These are phyloP conservation scores for Porites divaricata DNA, from an alignment of 92 coral and sea anemone species.

Conservation along the genomic window DNA sequence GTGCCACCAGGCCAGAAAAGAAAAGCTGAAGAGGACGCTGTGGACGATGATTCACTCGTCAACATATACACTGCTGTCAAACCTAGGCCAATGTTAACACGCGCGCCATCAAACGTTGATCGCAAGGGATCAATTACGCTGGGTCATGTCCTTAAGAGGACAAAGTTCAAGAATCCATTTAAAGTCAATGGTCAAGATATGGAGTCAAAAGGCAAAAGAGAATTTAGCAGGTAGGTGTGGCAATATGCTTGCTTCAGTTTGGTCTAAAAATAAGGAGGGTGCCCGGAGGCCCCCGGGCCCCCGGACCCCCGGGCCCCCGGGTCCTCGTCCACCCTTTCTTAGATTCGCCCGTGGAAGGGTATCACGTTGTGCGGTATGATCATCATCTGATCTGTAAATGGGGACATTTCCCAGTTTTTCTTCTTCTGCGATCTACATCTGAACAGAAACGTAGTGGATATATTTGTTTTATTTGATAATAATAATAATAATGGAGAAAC, in stretches of 20 bases:
- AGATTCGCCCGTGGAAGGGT: too few relatives aligned
- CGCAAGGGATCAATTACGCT: neutral
- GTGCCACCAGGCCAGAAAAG: constrained; percentile 55
- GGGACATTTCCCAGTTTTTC: too few relatives aligned
- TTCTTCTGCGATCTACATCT: too few relatives aligned
- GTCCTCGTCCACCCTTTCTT: too few relatives aligned
- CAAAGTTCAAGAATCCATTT: constrained; percentile 72
- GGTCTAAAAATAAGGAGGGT: too few relatives aligned
- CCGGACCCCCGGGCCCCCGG: too few relatives aligned
- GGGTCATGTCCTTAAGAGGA: constrained; percentile 34
- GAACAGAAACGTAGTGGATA: too few relatives aligned
- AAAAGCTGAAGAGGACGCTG: constrained; percentile 50
- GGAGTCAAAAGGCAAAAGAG: constrained; percentile 6
- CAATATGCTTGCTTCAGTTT: neutral
- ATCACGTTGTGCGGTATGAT: too few relatives aligned
- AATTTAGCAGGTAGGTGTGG: constrained; percentile 46
- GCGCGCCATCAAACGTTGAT: neutral
- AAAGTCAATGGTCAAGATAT: constrained; percentile 28
- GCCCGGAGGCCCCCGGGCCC: too few relatives aligned
- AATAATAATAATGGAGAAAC: too few relatives aligned
- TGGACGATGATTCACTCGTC: constrained; percentile 69
- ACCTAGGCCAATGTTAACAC: constrained; percentile 15
- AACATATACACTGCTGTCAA: constrained; percentile 72
- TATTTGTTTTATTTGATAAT: too few relatives aligned
- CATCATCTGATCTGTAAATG: too few relatives aligned